A percentile compares a stretch with the other conserved stretches of the same genome.
Evolutionary conservation across 92 coral and sea anemone species (phyloP).

Genomic region (Desmophyllum pertusum): DNA sequence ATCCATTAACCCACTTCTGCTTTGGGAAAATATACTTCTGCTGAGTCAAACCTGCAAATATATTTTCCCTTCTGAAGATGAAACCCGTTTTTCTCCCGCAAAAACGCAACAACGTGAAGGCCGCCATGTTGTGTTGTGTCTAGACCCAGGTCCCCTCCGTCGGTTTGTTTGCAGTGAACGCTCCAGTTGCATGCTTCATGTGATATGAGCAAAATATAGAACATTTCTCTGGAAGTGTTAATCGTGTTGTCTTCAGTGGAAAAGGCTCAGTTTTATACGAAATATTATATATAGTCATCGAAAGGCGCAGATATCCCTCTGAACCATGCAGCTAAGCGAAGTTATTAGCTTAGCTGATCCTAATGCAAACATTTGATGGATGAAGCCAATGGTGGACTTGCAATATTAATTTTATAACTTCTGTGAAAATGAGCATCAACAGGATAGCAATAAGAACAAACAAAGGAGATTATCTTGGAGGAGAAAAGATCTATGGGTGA

Average conservation of each 20-base stretch:
- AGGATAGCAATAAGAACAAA: constrained; percentile 83
- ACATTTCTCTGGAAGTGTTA: not conserved
- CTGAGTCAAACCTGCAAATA: not conserved
- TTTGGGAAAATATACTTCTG: not conserved
- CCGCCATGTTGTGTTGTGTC: constrained; percentile 28
- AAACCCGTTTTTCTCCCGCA: not conserved
- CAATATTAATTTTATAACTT: not conserved
- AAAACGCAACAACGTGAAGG: not conserved
- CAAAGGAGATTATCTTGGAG: constrained; percentile 89
- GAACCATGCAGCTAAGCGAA: not conserved
- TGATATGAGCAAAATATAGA: not conserved
- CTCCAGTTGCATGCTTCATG: not conserved
- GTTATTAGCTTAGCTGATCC: not conserved
- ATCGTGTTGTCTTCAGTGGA: not conserved
- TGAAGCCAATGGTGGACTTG: not conserved
- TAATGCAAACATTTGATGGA: not conserved
- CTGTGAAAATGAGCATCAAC: constrained; percentile 67
- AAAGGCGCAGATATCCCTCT: too few relatives aligned
- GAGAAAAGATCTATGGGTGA: constrained; percentile 91
- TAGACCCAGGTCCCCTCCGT: not conserved
- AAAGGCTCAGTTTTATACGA: not conserved
- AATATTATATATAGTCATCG: not conserved
- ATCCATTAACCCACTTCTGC: not conserved
- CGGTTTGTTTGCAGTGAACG: not conserved
- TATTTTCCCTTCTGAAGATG: not conserved